These are phyloP conservation scores for Potamilus streckersoni DNA, from an alignment of 1,140 invertebrate species.

Conservation along the genomic window DNA sequence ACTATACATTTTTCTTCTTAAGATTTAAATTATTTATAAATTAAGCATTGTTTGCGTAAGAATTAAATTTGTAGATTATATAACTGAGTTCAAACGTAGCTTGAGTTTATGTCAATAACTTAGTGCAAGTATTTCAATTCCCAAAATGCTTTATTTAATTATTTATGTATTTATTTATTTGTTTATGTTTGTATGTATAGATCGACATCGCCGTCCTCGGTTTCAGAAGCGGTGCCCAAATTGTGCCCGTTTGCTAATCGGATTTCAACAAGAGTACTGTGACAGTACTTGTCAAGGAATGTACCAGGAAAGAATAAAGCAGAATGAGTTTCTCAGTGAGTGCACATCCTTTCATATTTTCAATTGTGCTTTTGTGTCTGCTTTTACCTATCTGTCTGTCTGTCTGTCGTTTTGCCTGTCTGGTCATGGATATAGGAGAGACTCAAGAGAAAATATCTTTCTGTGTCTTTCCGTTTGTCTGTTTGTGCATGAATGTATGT, in stretches of 20 bases:
- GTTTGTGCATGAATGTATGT: no score
- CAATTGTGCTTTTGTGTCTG: no score
- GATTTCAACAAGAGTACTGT: slow-evolving; percentile 13
- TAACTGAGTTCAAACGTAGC: neutral
- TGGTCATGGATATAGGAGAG: no score
- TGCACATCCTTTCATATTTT: neutral
- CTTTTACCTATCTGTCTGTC: no score
- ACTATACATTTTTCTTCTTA: no score
- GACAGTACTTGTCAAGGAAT: slow-evolving; percentile 22
- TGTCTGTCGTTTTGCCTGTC: no score
- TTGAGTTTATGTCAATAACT: neutral
- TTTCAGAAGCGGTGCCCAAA: slow-evolving; percentile 21
- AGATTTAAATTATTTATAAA: no score
- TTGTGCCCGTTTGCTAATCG: slow-evolving; percentile 13
- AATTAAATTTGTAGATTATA: neutral
- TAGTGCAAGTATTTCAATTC: neutral
- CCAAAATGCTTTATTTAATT: neutral
- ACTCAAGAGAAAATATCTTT: no score
- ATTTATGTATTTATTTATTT: slow-evolving; percentile 2
- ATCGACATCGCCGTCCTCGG: slow-evolving; percentile 2
- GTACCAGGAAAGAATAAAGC: slow-evolving; percentile 12
- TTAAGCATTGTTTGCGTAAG: neutral
- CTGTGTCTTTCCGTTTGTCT: no score
- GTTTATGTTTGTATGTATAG: slow-evolving; percentile 13
- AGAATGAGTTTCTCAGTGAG: slow-evolving; percentile 26